Evolutionary conservation across 2,113 vertebrate genomes (phyloP), one percentile per base, ranked within the genome.

Genomic region (Anser brachyrhynchus): DNA sequence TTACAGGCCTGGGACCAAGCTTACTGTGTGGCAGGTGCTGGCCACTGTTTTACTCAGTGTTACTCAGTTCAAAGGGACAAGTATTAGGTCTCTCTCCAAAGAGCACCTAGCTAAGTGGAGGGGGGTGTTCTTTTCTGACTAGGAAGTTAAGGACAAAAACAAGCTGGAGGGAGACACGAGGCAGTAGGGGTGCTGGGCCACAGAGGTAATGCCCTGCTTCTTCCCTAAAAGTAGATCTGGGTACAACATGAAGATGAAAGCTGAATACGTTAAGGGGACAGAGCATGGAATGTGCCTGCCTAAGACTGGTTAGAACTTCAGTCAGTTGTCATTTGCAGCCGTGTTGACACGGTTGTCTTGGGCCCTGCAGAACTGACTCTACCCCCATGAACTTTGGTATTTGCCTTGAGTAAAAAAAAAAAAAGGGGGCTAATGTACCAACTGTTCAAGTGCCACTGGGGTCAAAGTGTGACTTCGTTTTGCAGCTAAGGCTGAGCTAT

Each of bases 401-500:
- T 88, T 69, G 51, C 46, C 29, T 52, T 76, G 67, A 72, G 82
- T 62, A 51, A 88, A 92, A 87, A 75, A 55, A 51, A 51, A 51
- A 51, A 55, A 87, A 92, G 84, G 71, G 37, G 52, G 37, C 43
- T 90, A 17, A 73, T 29, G 6, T 33, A 65, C 28, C 52, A 75
- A 69, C 22, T 46, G 74, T 19, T 82, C 4, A 69, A 6, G 10
- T 49, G 54, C 54, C 37, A 22, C 25, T 71, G 73, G 61, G 46
- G 52, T 84, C 74, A 76, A 73, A 74, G 54, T 1, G 18, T 71
- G 59, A 75, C 88, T 95, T 95, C 21, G 5, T 74, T 86, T 80
- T 65, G 75, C 72, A 84, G 59, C 72, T 77, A 9, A 86, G 41
- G 64, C 90, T 95, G 90, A 96, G 59, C 72, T 94, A 71, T 51